A percentile compares a stretch with the other conserved stretches of the same genome.
phyloP scores from a whole-genome alignment of 1,140 invertebrate genomes.

The Protaetia brevitarsis region DNA sequence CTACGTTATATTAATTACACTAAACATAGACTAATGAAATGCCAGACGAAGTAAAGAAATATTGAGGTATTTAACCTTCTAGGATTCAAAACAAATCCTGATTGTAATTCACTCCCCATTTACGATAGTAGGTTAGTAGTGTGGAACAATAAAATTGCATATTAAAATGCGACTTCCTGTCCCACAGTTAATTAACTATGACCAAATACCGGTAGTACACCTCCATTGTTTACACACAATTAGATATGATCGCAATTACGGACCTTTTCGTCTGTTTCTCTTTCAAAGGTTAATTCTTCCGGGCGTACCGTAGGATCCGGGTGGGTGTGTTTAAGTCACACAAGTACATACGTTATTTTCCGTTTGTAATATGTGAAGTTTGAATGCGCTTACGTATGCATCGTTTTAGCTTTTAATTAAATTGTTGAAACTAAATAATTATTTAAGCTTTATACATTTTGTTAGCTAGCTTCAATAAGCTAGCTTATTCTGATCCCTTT shows the following conservation, averaged over 20 bases:
- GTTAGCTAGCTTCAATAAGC: too few relatives aligned
- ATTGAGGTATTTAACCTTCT: slow-evolving; percentile 11
- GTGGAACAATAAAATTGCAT: neutral
- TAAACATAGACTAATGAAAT: too few relatives aligned
- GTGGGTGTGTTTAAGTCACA: slow-evolving; percentile 3
- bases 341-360: neutral
- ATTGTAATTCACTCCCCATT: neutral
- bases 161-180: neutral
- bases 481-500: too few relatives aligned
- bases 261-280: neutral
- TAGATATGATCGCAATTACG: neutral
- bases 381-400: neutral
- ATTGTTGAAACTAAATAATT: neutral
- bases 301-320: slow-evolving; percentile 1
- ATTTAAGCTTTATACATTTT: too few relatives aligned
- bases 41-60: too few relatives aligned
- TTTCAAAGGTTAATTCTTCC: slow-evolving; percentile 17
- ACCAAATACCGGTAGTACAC: neutral
- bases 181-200: neutral
- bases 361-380: neutral
- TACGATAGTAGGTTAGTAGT: neutral
- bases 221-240: neutral
- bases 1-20: too few relatives aligned
- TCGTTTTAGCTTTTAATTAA: neutral
- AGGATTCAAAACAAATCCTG: neutral